These are phyloP conservation scores for Oreotrochilus melanogaster DNA, from an alignment of 2,113 vertebrate genomes.

Conservation along the genomic window DNA sequence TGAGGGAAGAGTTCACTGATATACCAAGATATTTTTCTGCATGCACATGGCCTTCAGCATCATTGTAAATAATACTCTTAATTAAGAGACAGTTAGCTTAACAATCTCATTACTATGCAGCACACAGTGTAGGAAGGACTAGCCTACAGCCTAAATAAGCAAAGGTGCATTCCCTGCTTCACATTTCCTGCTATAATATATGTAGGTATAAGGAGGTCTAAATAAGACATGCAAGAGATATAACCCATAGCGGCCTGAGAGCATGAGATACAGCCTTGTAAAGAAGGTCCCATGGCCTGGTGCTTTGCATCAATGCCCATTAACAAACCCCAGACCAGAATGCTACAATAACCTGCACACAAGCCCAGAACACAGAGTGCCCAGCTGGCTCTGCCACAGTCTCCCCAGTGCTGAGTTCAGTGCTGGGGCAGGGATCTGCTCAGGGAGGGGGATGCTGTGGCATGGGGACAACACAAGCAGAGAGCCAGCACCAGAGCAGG, in stretches of 20 bases:
- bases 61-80: constrained; percentile 60
- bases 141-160: not conserved
- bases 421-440: not conserved
- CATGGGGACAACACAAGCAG: fast-evolving
- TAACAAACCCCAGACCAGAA: fast-evolving
- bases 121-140: not conserved
- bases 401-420: not conserved
- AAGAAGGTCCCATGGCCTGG: not conserved
- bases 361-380: fast-evolving
- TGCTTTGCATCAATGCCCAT: not conserved
- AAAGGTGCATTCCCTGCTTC: not conserved
- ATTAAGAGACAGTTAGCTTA: constrained; percentile 59
- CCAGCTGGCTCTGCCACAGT: fast-evolving
- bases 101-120: constrained; percentile 29
- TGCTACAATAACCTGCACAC: fast-evolving
- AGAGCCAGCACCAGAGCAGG: not conserved
- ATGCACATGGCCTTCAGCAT: not conserved
- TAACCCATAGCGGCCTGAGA: not conserved
- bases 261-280: not conserved
- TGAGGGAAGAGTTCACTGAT: not conserved
- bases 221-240: not conserved
- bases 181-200: not conserved
- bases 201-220: not conserved
- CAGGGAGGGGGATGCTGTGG: fast-evolving
- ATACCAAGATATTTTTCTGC: not conserved